Evolutionary conservation across 2,113 vertebrate genomes (phyloP).

Genomic region (Microcebus jonahi): DNA sequence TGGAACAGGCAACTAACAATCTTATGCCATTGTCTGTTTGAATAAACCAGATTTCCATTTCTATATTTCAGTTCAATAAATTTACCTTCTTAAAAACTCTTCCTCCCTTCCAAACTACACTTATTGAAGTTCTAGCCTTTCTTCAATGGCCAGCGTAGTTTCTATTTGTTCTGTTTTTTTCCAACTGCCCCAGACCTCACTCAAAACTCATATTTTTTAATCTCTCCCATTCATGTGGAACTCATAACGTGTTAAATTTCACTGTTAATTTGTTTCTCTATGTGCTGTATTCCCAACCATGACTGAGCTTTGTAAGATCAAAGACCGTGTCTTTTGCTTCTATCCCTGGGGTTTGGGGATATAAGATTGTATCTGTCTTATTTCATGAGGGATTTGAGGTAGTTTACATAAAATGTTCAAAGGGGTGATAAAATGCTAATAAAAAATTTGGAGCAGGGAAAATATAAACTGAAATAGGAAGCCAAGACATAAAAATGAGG

Average conservation of each 20-base stretch:
- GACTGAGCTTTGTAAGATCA: background rate
- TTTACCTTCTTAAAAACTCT: background rate
- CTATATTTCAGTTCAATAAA: background rate
- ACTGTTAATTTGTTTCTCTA: background rate
- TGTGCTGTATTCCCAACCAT: background rate
- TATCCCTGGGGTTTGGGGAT: background rate
- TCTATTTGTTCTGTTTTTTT: background rate
- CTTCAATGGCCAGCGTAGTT: background rate
- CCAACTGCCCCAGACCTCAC: background rate
- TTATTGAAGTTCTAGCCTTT: background rate
- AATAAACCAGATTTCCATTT: conserved; percentile 21
- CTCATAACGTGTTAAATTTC: background rate
- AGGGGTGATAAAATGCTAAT: background rate
- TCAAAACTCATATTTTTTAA: background rate
- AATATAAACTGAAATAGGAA: background rate
- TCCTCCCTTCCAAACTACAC: background rate
- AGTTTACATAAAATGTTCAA: conserved; percentile 41
- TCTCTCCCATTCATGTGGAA: background rate
- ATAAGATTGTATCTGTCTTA: background rate
- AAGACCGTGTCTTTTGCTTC: background rate
- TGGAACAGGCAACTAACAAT: background rate
- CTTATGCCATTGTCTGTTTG: background rate
- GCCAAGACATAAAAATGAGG: background rate
- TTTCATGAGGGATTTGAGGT: background rate
- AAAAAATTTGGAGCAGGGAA: background rate